Conservation (phyloP, 2,888 invertebrate species). For the Andrena fulva region DNA sequence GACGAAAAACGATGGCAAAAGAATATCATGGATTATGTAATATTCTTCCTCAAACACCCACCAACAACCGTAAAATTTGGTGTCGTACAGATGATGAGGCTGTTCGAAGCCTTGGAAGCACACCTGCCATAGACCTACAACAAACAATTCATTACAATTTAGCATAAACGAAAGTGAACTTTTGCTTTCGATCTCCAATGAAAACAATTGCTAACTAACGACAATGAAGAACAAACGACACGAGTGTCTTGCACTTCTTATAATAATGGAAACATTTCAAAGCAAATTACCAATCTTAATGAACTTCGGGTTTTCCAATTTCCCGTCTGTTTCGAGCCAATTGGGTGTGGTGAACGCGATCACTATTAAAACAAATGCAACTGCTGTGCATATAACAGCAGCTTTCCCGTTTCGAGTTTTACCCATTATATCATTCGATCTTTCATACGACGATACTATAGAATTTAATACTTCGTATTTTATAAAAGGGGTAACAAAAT, state of each 20-base stretch:
- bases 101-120: slow-evolving; percentile 96
- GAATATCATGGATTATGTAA: slow-evolving; percentile 95
- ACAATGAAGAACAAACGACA: slow-evolving; percentile 6
- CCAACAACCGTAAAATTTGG: slow-evolving; percentile 94
- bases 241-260: not conserved
- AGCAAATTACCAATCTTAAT: slow-evolving; percentile 90
- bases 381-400: slow-evolving; percentile 92
- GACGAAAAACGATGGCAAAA: slow-evolving; percentile 96
- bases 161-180: not conserved
- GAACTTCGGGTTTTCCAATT: slow-evolving; percentile 91
- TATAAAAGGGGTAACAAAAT: slow-evolving; percentile 13
- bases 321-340: slow-evolving; percentile 97
- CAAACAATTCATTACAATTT: not conserved
- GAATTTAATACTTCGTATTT: slow-evolving; percentile 6
- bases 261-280: slow-evolving; percentile 41
- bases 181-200: not conserved
- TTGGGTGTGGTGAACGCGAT: slow-evolving; percentile 97
- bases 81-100: slow-evolving; percentile 94
- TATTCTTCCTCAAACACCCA: slow-evolving; percentile 99
- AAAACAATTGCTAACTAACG: not conserved
- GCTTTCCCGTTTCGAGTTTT: slow-evolving; percentile 93
- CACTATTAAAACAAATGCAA: slow-evolving; percentile 93
- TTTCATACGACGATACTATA: not conserved
- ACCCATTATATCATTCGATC: slow-evolving; percentile 72
- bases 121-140: slow-evolving; percentile 96